Base-by-base conservation (phyloP, 35 echinoderm and acorn worm genomes). In the Ophiothrix spiculata region DNA sequence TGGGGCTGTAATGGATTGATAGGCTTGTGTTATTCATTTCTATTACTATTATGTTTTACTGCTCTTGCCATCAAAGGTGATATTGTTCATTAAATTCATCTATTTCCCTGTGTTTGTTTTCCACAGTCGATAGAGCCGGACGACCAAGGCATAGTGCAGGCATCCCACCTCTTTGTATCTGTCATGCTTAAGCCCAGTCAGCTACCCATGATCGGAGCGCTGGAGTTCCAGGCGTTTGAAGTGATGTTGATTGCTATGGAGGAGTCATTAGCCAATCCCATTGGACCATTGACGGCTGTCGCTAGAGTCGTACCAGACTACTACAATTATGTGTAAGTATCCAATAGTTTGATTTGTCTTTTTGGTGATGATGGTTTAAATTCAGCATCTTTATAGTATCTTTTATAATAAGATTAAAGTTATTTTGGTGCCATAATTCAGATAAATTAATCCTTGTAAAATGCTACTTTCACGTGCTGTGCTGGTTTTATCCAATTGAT, bases 201-300 rank as follows among this genome's bases (percentile, higher is more conserved):
- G 40, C 81, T 93, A 21, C 91, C 86, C 33, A 36, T 42, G 33
- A 36, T 39, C 38, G 86, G 81, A 49, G 81, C 74, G 56, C 77
- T 93, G 39, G 37, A 54, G 13, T 93, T 88, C 76, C 77, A 60
- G 40, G 91, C 79, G 8, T 77, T 93, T 31, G 91, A 93, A 46
- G 91, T 88, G 13, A 79, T 81, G 38, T 38, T 93, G 31, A 34
- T 79, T 19, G 85, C 86, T 4, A 15, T 84, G 76, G 86, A 93
- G 49, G 76, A 78, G 32, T 73, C 29, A 3, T 82, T 93, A 11
- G 36, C 41, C 29, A 88, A 88, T 80, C 86, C 91, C 28, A 56
- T 82, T 29, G 89, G 89, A 2, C 83, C 82, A 31, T 37, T 89
- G 78, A 89, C 81, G 37, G 87, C 87, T 75, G 79, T 82, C 10